Conservation (phyloP, 2,113 vertebrate genomes). For the Paralichthys olivaceus region DNA sequence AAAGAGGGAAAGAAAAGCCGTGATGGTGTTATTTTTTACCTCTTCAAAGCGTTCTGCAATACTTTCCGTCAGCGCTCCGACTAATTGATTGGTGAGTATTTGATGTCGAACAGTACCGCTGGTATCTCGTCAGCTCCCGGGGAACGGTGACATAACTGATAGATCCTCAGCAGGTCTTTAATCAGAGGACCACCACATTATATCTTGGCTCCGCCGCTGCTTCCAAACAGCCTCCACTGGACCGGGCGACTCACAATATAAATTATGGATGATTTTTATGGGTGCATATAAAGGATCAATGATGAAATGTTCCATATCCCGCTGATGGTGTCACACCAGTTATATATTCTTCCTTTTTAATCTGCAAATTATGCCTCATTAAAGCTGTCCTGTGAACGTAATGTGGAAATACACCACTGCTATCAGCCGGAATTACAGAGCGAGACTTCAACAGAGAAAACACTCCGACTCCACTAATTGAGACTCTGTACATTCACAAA, state of each 20-base stretch:
- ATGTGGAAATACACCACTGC: constrained; percentile 39
- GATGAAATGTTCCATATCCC: constrained; percentile 65
- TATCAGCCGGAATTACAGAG: constrained; percentile 42
- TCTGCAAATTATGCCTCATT: constrained; percentile 70
- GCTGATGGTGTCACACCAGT: constrained; percentile 47
- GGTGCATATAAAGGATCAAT: constrained; percentile 61
- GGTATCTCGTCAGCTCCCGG: neutral
- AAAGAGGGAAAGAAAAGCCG: neutral
- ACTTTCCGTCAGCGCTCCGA: neutral
- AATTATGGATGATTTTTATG: constrained; percentile 69
- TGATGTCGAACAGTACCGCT: constrained; percentile 25
- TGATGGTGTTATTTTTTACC: neutral
- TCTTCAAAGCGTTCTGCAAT: constrained; percentile 7
- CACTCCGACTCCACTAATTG: constrained; percentile 44
- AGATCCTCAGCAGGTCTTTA: constrained; percentile 16
- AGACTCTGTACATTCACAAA: constrained; percentile 20
- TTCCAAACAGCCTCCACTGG: constrained; percentile 33
- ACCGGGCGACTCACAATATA: constrained; percentile 47
- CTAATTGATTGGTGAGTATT: constrained; percentile 24
- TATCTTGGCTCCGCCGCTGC: constrained; percentile 14
- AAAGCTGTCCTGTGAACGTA: constrained; percentile 41
- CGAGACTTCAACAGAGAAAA: constrained; percentile 26
- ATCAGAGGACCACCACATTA: constrained; percentile 13
- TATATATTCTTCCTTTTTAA: constrained; percentile 62
- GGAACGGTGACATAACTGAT: constrained; percentile 2